phyloP scores from a whole-genome alignment of 2,113 vertebrate genomes.

The Platichthys flesus region DNA sequence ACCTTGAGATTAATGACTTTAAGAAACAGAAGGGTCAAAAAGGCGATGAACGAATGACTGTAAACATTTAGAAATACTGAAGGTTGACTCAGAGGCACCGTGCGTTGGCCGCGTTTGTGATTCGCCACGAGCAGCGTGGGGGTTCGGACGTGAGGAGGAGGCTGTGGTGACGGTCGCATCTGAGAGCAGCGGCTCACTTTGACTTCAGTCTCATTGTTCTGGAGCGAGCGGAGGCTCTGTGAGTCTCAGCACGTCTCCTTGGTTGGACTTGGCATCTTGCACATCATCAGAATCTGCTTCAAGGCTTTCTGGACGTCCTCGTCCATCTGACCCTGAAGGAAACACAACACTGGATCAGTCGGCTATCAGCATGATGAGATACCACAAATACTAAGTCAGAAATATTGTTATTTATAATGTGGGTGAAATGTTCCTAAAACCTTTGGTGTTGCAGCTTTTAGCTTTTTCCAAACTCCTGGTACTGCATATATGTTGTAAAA shows the following conservation, averaged over 20 bases:
- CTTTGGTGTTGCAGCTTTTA: too few species aligned
- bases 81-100: slow-evolving; percentile 57
- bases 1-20: neutral
- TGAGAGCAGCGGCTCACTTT: too few species aligned
- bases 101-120: slow-evolving; percentile 25
- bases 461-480: too few species aligned
- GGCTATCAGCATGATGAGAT: too few species aligned
- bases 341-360: slow-evolving; percentile 13
- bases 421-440: too few species aligned
- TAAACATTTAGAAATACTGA: slow-evolving; percentile 57
- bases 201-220: slow-evolving; percentile 11
- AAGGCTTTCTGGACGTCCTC: slow-evolving; percentile 98
- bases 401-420: too few species aligned
- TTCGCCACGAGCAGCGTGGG: neutral
- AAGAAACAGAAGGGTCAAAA: neutral
- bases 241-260: slow-evolving; percentile 82
- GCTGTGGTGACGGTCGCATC: too few species aligned
- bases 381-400: too few species aligned
- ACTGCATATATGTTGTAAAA: too few species aligned
- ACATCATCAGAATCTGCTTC: slow-evolving; percentile 98
- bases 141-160: too few species aligned
- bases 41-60: slow-evolving; percentile 31
- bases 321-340: slow-evolving; percentile 95
- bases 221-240: neutral
- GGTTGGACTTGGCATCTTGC: slow-evolving; percentile 92